A percentile compares a stretch with the other conserved stretches of the same genome.
Conservation (phyloP, 1,140 invertebrate genomes). For the Drosophila malerkotliana region DNA sequence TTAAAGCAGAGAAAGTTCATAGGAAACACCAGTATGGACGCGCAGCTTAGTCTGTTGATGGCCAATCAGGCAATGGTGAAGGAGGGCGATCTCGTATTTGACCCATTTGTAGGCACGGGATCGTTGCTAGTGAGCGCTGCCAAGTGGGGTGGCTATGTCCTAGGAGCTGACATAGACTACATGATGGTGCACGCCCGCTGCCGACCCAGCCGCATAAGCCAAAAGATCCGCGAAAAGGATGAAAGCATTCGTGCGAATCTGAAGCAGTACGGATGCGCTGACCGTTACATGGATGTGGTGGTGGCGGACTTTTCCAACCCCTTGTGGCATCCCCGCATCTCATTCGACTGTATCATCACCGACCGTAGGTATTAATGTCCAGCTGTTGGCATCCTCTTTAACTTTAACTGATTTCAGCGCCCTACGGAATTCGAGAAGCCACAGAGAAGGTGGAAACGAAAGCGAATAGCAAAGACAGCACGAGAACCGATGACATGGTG, state of each 20-base stretch:
- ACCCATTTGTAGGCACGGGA: conserved; percentile 98
- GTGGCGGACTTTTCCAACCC: conserved; percentile 95
- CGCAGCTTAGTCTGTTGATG: conserved; percentile 96
- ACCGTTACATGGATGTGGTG: conserved; percentile 93
- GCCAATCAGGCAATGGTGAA: conserved; percentile 94
- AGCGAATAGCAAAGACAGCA: conserved; percentile 85
- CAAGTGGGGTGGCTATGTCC: conserved; percentile 94
- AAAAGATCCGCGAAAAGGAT: conserved; percentile 91
- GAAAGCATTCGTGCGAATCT: conserved; percentile 95
- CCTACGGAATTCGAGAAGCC: conserved; percentile 97
- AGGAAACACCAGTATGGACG: conserved; percentile 98
- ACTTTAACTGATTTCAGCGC: conserved; percentile 87
- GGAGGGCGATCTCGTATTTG: conserved; percentile 91
- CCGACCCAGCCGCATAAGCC: conserved; percentile 90
- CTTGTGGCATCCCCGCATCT: conserved; percentile 89
- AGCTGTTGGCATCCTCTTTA: too few relatives aligned
- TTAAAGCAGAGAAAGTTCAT: conserved; percentile 97
- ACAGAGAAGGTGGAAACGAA: conserved; percentile 92
- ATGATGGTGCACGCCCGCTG: conserved; percentile 95
- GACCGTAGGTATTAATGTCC: conserved; percentile 91
- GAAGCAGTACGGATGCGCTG: conserved; percentile 91
- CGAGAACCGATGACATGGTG: conserved; percentile 56
- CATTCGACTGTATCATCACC: conserved; percentile 95
- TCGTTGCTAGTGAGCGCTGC: conserved; percentile 96
- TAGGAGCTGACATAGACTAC: conserved; percentile 97